Percentiles rank a stretch among this genome's conserved stretches.
These are phyloP conservation scores for Drosophila tropicalis DNA, from an alignment of 1,140 invertebrate genomes.

Conservation along the genomic window DNA sequence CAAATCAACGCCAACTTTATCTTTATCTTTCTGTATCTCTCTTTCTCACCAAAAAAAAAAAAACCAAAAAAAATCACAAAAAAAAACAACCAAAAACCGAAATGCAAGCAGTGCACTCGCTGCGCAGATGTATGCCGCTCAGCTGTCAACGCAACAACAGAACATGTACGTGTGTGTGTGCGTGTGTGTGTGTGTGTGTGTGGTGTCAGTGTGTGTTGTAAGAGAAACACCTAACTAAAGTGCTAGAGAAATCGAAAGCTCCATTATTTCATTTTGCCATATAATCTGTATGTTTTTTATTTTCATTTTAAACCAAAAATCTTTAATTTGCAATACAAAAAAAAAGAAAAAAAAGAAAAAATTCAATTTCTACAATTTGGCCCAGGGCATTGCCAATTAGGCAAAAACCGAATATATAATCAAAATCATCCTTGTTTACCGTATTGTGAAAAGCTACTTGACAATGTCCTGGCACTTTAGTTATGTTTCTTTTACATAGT, in stretches of 20 bases:
- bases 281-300: conserved; percentile 56
- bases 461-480: conserved; percentile 88
- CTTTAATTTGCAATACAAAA: conserved; percentile 43
- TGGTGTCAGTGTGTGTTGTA: conserved; percentile 34
- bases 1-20: conserved; percentile 65
- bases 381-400: conserved; percentile 83
- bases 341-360: background rate
- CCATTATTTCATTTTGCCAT: conserved; percentile 68
- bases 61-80: conserved; percentile 33
- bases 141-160: conserved; percentile 93
- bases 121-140: conserved; percentile 96
- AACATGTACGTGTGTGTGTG: conserved; percentile 90
- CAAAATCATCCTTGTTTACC: background rate
- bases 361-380: conserved; percentile 48
- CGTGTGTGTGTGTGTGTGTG: conserved; percentile 32
- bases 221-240: conserved; percentile 72
- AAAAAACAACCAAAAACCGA: conserved; percentile 25
- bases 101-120: conserved; percentile 93
- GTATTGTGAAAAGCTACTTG: conserved; percentile 83
- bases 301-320: conserved; percentile 30
- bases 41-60: conserved; percentile 53
- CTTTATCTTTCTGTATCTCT: conserved; percentile 66
- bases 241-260: conserved; percentile 48
- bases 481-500: conserved; percentile 73
- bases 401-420: conserved; percentile 18